phyloP scores from a whole-genome alignment of 2,797 vertebrate genomes.

The Intellagama lesueurii region DNA sequence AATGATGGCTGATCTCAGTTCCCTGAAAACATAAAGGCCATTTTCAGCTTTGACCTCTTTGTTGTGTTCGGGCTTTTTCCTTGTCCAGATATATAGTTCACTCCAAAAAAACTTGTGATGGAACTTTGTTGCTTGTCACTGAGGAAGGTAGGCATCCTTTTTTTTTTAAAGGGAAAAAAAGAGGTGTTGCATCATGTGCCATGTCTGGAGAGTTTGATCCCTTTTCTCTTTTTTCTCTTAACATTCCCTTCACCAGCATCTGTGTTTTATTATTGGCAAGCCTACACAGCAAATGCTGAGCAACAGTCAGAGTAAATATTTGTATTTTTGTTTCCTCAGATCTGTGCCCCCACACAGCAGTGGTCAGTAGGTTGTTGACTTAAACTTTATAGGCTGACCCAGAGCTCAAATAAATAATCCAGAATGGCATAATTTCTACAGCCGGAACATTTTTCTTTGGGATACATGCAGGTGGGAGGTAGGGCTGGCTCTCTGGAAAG shows the following conservation, averaged over 20 bases:
- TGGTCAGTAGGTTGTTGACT: constrained; percentile 51
- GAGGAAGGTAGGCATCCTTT: background rate
- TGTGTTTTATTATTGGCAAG: constrained; percentile 59
- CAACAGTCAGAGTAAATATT: constrained; percentile 69
- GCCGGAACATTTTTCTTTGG: background rate
- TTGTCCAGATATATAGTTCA: too few species aligned
- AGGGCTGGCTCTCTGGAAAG: too few species aligned
- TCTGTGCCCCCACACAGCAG: constrained; percentile 34
- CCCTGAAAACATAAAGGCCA: background rate
- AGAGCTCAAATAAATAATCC: constrained; percentile 30
- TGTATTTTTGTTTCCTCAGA: constrained; percentile 51
- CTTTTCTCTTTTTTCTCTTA: constrained; percentile 35
- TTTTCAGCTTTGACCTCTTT: background rate
- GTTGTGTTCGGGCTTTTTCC: background rate
- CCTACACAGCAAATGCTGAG: constrained; percentile 34
- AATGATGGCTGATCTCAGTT: background rate
- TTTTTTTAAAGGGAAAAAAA: background rate
- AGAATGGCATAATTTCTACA: constrained; percentile 19
- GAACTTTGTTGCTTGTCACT: background rate
- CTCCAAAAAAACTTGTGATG: too few species aligned
- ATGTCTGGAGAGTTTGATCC: background rate
- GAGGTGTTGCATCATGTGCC: background rate
- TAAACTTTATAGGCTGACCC: constrained; percentile 55
- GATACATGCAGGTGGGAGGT: too few species aligned
- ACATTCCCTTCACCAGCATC: constrained; percentile 55